phyloP scores from a whole-genome alignment of 2,113 vertebrate species.

The Propithecus coquereli region DNA sequence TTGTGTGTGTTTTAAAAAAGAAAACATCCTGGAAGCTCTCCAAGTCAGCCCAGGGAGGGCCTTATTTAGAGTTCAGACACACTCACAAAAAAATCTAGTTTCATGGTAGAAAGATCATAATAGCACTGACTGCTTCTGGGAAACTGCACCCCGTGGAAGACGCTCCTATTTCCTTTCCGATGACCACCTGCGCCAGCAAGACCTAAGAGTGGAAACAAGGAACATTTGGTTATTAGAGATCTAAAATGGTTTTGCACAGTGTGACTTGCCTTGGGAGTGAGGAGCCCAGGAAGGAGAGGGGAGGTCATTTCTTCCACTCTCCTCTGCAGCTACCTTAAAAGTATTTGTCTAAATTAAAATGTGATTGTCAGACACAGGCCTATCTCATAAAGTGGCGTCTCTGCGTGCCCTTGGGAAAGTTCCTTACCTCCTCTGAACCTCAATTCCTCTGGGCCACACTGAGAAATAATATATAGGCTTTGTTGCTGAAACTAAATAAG shows the following conservation, averaged over 20 bases:
- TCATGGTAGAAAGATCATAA: not conserved
- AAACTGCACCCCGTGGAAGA: not conserved
- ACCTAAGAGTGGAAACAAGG: not conserved
- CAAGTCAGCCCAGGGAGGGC: not conserved
- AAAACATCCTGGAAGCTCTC: not conserved
- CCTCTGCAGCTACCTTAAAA: not conserved
- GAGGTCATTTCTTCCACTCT: not conserved
- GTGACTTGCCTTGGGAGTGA: not conserved
- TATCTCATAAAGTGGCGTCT: not conserved
- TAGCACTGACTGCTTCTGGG: not conserved
- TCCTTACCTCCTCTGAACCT: slow-evolving; percentile 13
- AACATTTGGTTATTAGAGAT: not conserved
- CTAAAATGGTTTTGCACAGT: not conserved
- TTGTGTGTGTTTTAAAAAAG: not conserved
- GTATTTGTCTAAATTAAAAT: not conserved
- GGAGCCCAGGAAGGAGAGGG: not conserved
- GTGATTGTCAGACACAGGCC: not conserved
- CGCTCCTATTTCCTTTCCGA: not conserved
- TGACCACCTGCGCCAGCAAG: not conserved
- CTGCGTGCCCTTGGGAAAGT: slow-evolving; percentile 17
- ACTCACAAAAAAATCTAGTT: not conserved
- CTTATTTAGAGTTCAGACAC: not conserved
- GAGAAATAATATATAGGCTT: not conserved
- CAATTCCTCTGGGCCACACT: not conserved
- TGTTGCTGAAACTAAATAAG: not conserved